Evolutionary conservation across 1,140 invertebrate species (phyloP), one percentile per base, ranked within the genome.

Genomic region (Drosophila pandora): DNA sequence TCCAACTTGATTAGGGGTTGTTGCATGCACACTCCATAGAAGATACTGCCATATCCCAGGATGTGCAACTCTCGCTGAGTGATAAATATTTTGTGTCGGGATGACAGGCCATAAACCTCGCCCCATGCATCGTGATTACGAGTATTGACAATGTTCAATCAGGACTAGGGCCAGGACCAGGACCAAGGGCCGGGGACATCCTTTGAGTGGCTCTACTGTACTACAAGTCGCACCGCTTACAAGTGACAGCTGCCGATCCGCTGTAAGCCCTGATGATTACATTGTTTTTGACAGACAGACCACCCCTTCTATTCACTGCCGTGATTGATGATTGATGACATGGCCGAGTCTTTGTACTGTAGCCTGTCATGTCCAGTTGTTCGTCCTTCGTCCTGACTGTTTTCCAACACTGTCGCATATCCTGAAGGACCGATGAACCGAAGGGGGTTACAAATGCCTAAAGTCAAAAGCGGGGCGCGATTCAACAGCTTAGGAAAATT

Each of bases 11-110:
- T 85, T 85, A 87, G 78, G 81, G 81, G 82, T 78, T 50, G 79
- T 41, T 48, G 32, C 28, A 47, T 17, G 34, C 43, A 43, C n/a
- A 21, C 9, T 6, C 17, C 17, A 12, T 3, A 43, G 28, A 13
- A 41, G n/a, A 43, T 10, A 17, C 13, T 22, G 28, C 8, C 10
- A 37, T 25, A 34, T 13, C 48, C n/a, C 21, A 70, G 71, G 71
- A 67, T 72, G 68, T 72, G 68, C 54, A 37, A 61, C 61, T 25
- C 32, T 23, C 45, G 43, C 57, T 65, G 61, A 85, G 82, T 85
- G 82, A 85, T 85, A 85, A 85, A 85, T 85, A 85, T 85, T 85
- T 78, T 85, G 81, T 69, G 74, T 69, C 28, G 69, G 77, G 84
- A 65, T 85, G 81, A 81, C 81, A 85, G 82, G 49, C 55, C 80